Conservation (phyloP, 2,888 invertebrate genomes). For the Conchocele bisecta region DNA sequence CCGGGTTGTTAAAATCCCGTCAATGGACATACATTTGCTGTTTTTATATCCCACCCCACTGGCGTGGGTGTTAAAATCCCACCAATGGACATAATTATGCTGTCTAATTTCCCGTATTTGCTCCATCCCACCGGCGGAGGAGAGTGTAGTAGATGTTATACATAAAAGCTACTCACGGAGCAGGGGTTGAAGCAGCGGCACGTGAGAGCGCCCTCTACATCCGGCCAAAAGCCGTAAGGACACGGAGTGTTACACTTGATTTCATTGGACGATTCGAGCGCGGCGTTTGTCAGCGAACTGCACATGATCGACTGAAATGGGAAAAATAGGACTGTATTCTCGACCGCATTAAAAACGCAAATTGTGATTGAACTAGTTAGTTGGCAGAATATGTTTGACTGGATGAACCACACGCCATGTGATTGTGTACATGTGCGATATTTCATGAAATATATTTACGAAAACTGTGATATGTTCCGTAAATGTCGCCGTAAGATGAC, state of each 20-base stretch:
- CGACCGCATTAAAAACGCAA: not conserved
- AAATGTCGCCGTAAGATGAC: too few species aligned
- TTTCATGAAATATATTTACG: too few species aligned
- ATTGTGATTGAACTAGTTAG: not conserved
- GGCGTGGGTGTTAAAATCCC: too few species aligned
- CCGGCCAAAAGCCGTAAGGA: slow-evolving; percentile 29
- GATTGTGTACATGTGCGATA: too few species aligned
- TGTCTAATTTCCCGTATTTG: too few species aligned
- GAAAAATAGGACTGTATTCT: too few species aligned
- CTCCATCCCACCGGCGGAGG: not conserved
- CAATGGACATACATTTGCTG: too few species aligned
- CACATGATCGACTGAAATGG: slow-evolving; percentile 5
- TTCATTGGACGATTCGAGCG: not conserved
- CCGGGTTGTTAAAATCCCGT: too few species aligned
- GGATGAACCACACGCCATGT: too few species aligned
- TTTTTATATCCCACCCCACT: too few species aligned
- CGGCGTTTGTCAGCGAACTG: not conserved
- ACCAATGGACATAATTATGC: too few species aligned
- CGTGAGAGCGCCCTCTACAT: slow-evolving; percentile 23
- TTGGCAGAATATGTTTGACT: not conserved
- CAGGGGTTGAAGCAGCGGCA: slow-evolving; percentile 37
- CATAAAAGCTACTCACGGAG: slow-evolving; percentile 19
- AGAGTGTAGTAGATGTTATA: not conserved
- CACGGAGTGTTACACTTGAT: slow-evolving; percentile 15
- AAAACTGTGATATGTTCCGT: too few species aligned